These are phyloP conservation scores for Cyrtodaria siliqua DNA, from an alignment of 2,888 invertebrate species.

Conservation along the genomic window DNA sequence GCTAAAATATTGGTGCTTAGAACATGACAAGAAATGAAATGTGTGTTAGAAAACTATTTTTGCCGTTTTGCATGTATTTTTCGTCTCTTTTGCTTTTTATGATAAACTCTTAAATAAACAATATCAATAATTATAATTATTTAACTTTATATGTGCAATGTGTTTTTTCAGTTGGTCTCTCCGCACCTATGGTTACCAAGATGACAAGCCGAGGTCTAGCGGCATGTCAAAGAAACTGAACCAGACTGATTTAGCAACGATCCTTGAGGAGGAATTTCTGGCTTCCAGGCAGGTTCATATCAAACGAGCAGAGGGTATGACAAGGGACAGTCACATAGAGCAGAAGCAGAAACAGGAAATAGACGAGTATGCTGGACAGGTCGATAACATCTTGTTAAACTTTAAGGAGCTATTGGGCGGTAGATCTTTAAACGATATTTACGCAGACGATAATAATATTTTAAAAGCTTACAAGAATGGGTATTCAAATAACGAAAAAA, in stretches of 20 bases:
- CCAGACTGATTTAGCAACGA: slow-evolving; percentile 2
- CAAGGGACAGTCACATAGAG: neutral
- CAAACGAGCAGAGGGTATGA: slow-evolving; percentile 42
- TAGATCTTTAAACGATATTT: slow-evolving; percentile 2
- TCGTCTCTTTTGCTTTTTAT: no score
- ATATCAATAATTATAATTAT: no score
- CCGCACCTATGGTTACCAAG: slow-evolving; percentile 37
- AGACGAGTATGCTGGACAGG: slow-evolving; percentile 13
- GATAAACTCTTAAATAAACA: no score
- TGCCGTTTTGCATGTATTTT: no score
- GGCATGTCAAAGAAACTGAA: no score
- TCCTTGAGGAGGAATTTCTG: slow-evolving; percentile 63
- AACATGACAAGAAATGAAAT: no score
- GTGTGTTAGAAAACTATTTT: no score
- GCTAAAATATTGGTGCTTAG: no score
- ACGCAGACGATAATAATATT: neutral
- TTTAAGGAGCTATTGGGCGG: slow-evolving; percentile 13
- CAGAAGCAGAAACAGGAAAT: slow-evolving; percentile 6
- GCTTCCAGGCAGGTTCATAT: slow-evolving; percentile 55
- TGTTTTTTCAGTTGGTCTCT: slow-evolving; percentile 49
- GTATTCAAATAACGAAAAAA: neutral
- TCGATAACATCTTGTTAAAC: slow-evolving; percentile 12
- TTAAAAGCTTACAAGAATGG: no score
- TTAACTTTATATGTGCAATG: no score
- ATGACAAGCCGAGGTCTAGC: neutral